Conservation (phyloP, 2,113 vertebrate genomes). For the Tinamus guttatus region DNA sequence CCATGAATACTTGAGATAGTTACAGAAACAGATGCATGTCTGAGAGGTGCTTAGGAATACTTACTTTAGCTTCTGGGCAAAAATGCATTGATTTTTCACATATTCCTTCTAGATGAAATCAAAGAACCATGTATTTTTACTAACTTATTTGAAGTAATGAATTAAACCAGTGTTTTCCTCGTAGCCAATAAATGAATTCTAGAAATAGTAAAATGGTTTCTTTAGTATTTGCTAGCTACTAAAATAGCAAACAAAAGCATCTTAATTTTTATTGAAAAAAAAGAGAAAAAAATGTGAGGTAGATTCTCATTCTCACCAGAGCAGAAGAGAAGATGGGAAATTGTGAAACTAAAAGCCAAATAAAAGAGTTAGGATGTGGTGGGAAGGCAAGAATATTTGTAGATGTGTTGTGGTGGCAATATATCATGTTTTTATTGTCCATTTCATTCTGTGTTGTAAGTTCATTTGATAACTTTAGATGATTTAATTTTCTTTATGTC, state of each 20-base stretch:
- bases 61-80: background rate
- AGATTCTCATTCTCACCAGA: background rate
- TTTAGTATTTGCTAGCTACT: background rate
- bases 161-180: background rate
- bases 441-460: background rate
- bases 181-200: background rate
- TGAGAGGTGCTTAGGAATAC: background rate
- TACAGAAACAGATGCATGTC: background rate
- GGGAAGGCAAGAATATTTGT: accelerated
- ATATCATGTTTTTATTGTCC: background rate
- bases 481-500: slow-evolving; percentile 92
- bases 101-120: background rate
- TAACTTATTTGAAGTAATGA: background rate
- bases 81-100: background rate
- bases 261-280: slow-evolving; percentile 32
- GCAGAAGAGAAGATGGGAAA: background rate
- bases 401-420: background rate
- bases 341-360: background rate
- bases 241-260: background rate
- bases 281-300: background rate
- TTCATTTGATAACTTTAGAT: slow-evolving; percentile 79
- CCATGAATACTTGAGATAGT: background rate
- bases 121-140: background rate
- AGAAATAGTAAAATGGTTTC: background rate
- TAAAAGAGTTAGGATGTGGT: background rate